phyloP scores from a whole-genome alignment of 2,797 vertebrate genomes.

The Fundulus diaphanus region DNA sequence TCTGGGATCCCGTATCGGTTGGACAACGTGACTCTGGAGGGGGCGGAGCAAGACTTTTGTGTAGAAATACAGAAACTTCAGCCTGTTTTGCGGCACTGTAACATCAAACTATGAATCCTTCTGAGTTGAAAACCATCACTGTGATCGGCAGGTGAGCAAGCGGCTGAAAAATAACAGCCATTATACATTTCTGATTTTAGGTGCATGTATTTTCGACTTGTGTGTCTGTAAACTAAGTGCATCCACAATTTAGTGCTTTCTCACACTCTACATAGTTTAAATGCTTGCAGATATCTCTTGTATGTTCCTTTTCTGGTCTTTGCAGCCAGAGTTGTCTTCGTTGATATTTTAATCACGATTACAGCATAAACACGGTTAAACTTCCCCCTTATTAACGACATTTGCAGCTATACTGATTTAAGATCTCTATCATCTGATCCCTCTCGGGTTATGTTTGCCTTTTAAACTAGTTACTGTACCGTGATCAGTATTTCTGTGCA shows the following conservation, averaged over 20 bases:
- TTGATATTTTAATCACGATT: neutral
- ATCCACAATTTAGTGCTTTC: neutral
- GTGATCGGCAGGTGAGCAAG: slow-evolving; percentile 82
- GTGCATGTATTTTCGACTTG: neutral
- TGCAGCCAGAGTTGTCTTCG: neutral
- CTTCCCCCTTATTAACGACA: neutral
- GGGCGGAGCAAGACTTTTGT: slow-evolving; percentile 7
- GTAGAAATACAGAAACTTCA: neutral
- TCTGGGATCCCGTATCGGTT: slow-evolving; percentile 17
- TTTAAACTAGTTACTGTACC: slow-evolving; percentile 18
- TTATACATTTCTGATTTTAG: neutral
- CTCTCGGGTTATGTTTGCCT: slow-evolving; percentile 6
- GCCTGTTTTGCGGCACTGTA: neutral
- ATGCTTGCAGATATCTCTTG: neutral
- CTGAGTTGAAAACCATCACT: slow-evolving; percentile 68
- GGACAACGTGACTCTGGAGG: slow-evolving; percentile 24
- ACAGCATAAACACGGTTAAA: neutral
- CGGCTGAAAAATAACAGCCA: neutral
- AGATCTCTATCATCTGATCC: too few species aligned
- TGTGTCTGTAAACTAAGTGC: neutral
- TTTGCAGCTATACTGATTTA: neutral
- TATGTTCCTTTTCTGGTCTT: neutral
- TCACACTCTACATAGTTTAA: neutral
- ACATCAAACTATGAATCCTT: slow-evolving; percentile 52
- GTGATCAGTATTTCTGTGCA: slow-evolving; percentile 16